Base-by-base conservation (phyloP, 1,140 invertebrate genomes). In the Drosophila trapezifrons region DNA sequence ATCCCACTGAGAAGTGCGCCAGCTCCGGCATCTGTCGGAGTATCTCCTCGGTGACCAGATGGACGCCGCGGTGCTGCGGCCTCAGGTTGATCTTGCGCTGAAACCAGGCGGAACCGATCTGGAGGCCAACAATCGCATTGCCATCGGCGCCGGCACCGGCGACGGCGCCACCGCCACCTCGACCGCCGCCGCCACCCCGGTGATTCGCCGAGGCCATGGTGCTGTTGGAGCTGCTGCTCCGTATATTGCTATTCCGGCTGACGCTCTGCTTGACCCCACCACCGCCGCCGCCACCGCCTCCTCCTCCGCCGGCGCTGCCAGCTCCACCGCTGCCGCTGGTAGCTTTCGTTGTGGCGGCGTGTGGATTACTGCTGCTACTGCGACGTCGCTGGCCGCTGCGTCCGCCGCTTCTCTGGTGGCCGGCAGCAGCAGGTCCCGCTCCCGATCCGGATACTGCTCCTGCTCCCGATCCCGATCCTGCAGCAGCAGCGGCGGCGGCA, bases 31-130 rank as follows among this genome's bases (percentile, higher is more conserved):
- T 95, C 93, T 97, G 96, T 93, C 96, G 95, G 37, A 98, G 94
- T 83, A 99, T 97, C 94, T 98, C 98, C 92, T 98, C 97, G 56
- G 97, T 98, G 78, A 99, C 97, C 81, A 98, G 94, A 93, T 98
- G 98, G 84, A 98, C 97, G 82, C 98, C 97, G 92, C 98, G 95
- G 92, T 98, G 97, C 93, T 98, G 97, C 79, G 97, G 97, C 92
- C 97, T 95, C 90, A 99, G 94, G 93, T 98, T 98, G 91, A 99
- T 96, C 94, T 98, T 98, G 93, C 96, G 96, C 94, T 99, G 98
- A 94, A 98, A 98, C 98, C 98, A 99, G 92, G 97, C 97, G 92
- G 96, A 97, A 92, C 96, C 96, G 92, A 97, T 97, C 94, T 98
- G 97, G 92, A 98, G 96, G 12, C 90, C 90, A 42, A 90, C 86